These are phyloP conservation scores for Brenthis ino DNA, from an alignment of 2,888 invertebrate species.

Conservation along the genomic window DNA sequence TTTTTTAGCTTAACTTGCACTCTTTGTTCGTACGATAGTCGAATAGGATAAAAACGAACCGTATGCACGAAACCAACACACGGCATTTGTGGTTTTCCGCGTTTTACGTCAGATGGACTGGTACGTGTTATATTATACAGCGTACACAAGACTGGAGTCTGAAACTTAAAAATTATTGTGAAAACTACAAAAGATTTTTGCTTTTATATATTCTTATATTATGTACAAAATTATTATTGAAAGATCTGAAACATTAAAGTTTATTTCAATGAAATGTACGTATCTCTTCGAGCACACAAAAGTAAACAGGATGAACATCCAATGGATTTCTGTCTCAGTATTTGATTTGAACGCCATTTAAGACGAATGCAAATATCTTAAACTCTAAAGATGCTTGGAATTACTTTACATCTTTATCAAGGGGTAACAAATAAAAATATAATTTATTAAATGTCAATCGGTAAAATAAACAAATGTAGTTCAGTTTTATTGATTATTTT, in stretches of 20 bases:
- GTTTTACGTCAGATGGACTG: slow-evolving; percentile 19
- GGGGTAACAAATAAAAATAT: not conserved
- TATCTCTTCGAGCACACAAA: slow-evolving; percentile 21
- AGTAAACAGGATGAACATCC: slow-evolving; percentile 24
- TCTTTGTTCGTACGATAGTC: slow-evolving; percentile 55
- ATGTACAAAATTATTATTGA: not conserved
- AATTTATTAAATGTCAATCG: not conserved
- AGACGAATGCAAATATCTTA: slow-evolving; percentile 22
- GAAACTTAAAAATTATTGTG: not conserved
- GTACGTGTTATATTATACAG: not conserved
- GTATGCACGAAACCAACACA: slow-evolving; percentile 30
- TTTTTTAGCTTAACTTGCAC: slow-evolving; percentile 62
- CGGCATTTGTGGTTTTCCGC: slow-evolving; percentile 36
- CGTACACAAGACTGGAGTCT: not conserved
- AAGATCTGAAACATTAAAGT: slow-evolving; percentile 6
- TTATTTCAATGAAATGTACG: slow-evolving; percentile 18
- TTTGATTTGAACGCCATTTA: slow-evolving; percentile 23
- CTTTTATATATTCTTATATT: too few relatives aligned
- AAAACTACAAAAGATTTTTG: not conserved
- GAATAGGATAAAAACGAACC: slow-evolving; percentile 52
- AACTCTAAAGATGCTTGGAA: slow-evolving; percentile 14
- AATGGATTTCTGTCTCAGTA: slow-evolving; percentile 21
- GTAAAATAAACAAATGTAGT: not conserved
- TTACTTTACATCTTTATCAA: slow-evolving; percentile 12
- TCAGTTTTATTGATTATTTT: too few relatives aligned